A percentile compares a stretch with the other conserved stretches of the same genome.
phyloP scores from a whole-genome alignment of 2,113 vertebrate species.

The Lipophrys pholis region DNA sequence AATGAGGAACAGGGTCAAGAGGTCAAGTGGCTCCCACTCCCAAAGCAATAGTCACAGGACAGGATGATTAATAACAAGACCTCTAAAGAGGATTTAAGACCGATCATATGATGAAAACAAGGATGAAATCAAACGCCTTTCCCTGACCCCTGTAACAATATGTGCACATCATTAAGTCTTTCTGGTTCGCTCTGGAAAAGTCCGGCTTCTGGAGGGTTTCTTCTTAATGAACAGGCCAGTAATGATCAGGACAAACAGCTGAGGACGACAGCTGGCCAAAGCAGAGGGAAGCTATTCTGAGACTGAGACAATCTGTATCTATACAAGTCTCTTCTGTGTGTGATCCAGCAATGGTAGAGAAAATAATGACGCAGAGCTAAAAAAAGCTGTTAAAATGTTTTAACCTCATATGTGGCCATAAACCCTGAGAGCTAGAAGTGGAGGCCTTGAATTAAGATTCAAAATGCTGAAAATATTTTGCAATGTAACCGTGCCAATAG shows the following conservation, averaged over 20 bases:
- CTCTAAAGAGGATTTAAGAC: not conserved
- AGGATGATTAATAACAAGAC: slow-evolving; percentile 21
- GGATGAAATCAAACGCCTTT: not conserved
- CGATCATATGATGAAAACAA: not conserved
- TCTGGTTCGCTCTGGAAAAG: not conserved
- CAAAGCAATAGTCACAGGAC: not conserved
- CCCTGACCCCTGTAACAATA: not conserved
- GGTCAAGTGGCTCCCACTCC: slow-evolving; percentile 10
- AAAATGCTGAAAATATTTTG: no score
- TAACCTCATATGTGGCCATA: no score
- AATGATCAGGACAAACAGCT: not conserved
- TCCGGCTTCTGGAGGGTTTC: not conserved
- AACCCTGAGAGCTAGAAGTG: no score
- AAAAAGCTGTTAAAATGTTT: no score
- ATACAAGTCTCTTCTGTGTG: no score
- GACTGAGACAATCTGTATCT: not conserved
- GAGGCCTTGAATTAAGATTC: no score
- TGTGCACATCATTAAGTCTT: not conserved
- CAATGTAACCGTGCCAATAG: no score
- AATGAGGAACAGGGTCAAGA: not conserved
- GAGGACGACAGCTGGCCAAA: slow-evolving; percentile 3
- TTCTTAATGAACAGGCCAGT: slow-evolving; percentile 2
- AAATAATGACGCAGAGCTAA: no score
- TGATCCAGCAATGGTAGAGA: no score
- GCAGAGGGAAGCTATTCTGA: slow-evolving; percentile 5